Percentiles rank a stretch among this genome's conserved stretches.
phyloP scores from a whole-genome alignment of 2,113 vertebrate species.

The Mesitornis unicolor region DNA sequence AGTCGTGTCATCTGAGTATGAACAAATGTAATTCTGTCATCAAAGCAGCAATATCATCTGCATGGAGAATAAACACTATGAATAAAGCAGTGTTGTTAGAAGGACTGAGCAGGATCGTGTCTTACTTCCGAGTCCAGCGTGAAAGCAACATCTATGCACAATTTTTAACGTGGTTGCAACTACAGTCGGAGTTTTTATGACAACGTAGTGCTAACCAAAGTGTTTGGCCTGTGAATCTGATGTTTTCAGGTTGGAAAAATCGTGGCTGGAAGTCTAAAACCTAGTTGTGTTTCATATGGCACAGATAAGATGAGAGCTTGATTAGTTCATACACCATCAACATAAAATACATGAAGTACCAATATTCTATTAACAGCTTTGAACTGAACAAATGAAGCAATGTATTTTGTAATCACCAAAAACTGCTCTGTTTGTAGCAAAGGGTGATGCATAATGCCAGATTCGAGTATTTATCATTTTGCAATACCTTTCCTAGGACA shows the following conservation, averaged over 20 bases:
- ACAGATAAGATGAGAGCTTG: background rate
- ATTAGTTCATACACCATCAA: background rate
- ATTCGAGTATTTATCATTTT: background rate
- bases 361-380: background rate
- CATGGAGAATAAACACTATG: background rate
- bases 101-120: background rate
- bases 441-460: background rate
- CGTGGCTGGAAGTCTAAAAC: background rate
- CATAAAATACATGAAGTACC: background rate
- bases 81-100: background rate
- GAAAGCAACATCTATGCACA: background rate
- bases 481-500: background rate
- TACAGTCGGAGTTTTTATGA: background rate
- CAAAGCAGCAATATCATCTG: background rate
- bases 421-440: background rate
- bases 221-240: background rate
- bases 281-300: background rate
- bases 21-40: background rate
- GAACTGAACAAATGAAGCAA: background rate
- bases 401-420: background rate
- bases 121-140: background rate
- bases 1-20: background rate
- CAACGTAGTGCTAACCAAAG: background rate
- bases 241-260: background rate
- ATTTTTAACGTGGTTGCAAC: background rate